Evolutionary conservation across 2,888 invertebrate genomes (phyloP), one percentile per base, ranked within the genome.

Genomic region (Parnassius smintheus): DNA sequence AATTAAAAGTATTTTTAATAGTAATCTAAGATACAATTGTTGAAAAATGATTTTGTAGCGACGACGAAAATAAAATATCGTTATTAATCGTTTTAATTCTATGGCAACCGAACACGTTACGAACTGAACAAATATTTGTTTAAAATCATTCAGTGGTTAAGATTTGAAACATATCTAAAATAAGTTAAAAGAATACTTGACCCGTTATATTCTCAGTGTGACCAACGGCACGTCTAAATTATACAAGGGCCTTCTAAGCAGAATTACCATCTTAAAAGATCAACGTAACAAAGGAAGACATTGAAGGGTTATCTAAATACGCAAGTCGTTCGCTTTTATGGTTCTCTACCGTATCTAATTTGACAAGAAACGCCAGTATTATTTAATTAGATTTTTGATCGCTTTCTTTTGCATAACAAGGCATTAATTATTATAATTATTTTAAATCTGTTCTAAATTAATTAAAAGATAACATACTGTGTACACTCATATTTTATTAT

Each of bases 211-310:
- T 35, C 44, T 48, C 53, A 45, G 59, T 54, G 60, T 61, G 55
- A 65, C 71, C 72, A 73, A 72, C 73, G 71, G 70, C 66, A 66
- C 58, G 64, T 65, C 70, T 74, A 72, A 72, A 68, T 72, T 69
- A 74, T 72, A 73, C 75, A 66, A 72, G 70, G 71, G 74, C 75
- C 75, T 74, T 76, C 76, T 80, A 77, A 80, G 73, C 70, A 63
- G 72, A 77, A 85, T 86, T 86, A 84, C 65, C 85, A 86, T 86
- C 72, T 83, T 79, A 86, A 85, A 86, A 73, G 76, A 76, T 68
- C 73, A 65, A 66, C 69, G 66, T 72, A 68, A 80, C 82, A 80
- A 83, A 79, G 71, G 74, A 65, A 46, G 67, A 70, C 67, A 73
- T 73, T 76, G 78, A 77, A 76, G 69, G 75, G 71, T 76, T 71